These are phyloP conservation scores for Hyposoter didymator DNA, from an alignment of 2,888 invertebrate species.

Conservation along the genomic window DNA sequence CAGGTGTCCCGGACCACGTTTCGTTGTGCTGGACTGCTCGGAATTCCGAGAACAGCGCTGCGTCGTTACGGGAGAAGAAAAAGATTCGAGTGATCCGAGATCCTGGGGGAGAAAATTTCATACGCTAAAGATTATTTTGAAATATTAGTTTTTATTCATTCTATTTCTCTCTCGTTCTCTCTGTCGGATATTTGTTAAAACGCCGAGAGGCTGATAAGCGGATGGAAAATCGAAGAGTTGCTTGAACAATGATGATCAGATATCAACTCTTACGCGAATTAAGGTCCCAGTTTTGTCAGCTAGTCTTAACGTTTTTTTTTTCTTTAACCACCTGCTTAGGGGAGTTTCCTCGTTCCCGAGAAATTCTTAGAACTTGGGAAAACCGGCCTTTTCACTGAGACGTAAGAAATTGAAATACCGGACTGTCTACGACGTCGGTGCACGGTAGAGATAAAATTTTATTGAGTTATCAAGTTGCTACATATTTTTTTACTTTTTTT, in stretches of 20 bases:
- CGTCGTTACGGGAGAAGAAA: conserved; percentile 42
- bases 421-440: neutral
- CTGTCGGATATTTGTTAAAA: conserved; percentile 33
- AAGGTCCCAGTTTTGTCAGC: neutral
- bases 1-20: conserved; percentile 45
- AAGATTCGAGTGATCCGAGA: conserved; percentile 29
- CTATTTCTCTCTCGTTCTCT: conserved; percentile 12
- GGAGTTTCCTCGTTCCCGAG: conserved; percentile 39
- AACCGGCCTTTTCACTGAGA: conserved; percentile 25
- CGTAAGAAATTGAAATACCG: neutral
- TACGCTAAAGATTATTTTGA: neutral
- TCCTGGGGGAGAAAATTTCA: neutral
- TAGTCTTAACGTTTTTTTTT: neutral
- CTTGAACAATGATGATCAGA: neutral
- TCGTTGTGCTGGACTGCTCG: conserved; percentile 38
- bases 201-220: conserved; percentile 9
- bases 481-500: neutral
- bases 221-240: neutral
- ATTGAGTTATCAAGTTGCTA: neutral
- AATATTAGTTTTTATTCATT: neutral
- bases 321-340: conserved; percentile 24
- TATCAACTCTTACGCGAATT: neutral
- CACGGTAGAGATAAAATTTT: neutral
- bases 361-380: neutral
- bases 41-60: conserved; percentile 36